Evolutionary conservation across 1,140 invertebrate genomes (phyloP).

Genomic region (Nylanderia fulva): DNA sequence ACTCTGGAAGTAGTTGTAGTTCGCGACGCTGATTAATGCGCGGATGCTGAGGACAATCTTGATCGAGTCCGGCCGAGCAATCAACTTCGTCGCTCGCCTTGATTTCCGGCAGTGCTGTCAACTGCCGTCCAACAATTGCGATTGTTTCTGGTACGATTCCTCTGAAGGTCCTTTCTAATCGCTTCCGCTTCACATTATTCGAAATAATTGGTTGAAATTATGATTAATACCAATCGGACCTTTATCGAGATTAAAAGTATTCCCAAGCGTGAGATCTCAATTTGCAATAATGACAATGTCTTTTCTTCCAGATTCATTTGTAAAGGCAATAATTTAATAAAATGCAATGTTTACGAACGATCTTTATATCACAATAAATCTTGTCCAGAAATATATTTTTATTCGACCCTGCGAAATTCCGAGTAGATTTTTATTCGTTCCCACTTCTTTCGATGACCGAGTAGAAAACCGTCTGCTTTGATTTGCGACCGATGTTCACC

Average conservation of each 20-base stretch:
- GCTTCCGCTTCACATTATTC: neutral
- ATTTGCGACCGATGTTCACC: neutral
- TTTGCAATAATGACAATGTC: neutral
- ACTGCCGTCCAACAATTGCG: conserved; percentile 16
- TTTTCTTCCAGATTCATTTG: conserved; percentile 13
- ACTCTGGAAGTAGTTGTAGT: neutral
- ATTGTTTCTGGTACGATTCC: conserved; percentile 22
- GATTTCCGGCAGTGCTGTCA: conserved; percentile 45
- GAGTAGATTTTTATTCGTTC: neutral
- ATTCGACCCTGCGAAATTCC: conserved; percentile 31
- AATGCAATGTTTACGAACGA: conserved; percentile 7
- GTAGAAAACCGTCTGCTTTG: neutral
- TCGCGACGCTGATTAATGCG: conserved; percentile 56
- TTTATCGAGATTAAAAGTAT: neutral
- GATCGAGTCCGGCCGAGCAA: conserved; percentile 37
- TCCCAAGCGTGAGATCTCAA: neutral
- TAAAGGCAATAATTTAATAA: conserved; percentile 1
- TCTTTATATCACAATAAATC: conserved; percentile 10
- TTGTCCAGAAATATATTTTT: neutral
- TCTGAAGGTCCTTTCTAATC: neutral
- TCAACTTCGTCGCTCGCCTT: conserved; percentile 21
- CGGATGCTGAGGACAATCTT: conserved; percentile 55
- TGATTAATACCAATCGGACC: conserved; percentile 40
- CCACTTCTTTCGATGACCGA: neutral
- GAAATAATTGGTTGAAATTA: conserved; percentile 30